Evolutionary conservation across 2,888 invertebrate genomes (phyloP).

Genomic region (Hypomecis atomaria): DNA sequence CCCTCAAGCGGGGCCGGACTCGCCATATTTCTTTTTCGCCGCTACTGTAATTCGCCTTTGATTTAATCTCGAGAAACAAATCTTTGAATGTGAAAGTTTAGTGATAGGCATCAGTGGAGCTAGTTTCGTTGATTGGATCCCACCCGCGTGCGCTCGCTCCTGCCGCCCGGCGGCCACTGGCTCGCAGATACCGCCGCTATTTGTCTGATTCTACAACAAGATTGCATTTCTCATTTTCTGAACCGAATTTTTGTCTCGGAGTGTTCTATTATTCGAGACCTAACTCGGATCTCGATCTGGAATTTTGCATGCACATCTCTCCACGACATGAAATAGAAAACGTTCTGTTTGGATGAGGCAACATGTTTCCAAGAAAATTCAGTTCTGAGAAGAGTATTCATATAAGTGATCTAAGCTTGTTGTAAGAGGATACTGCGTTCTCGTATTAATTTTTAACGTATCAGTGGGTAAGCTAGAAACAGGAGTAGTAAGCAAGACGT

Average conservation of each 20-base stretch:
- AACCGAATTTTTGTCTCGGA: constrained; percentile 56
- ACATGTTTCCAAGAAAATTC: background rate
- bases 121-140: constrained; percentile 83
- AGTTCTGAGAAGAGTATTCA: constrained; percentile 24
- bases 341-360: constrained; percentile 13
- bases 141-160: constrained; percentile 59
- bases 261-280: constrained; percentile 44
- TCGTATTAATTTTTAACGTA: constrained; percentile 69
- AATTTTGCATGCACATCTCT: constrained; percentile 38
- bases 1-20: constrained; percentile 78
- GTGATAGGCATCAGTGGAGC: constrained; percentile 82
- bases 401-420: constrained; percentile 40
- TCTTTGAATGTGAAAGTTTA: constrained; percentile 84
- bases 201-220: constrained; percentile 78
- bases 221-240: constrained; percentile 79
- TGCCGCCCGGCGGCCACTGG: constrained; percentile 56
- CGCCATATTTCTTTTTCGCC: constrained; percentile 84
- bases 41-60: constrained; percentile 84
- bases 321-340: constrained; percentile 7
- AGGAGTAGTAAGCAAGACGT: constrained; percentile 54
- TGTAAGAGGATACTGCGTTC: constrained; percentile 57
- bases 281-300: constrained; percentile 33
- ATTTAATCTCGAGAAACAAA: constrained; percentile 85
- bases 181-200: constrained; percentile 73
- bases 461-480: constrained; percentile 63